Percentiles rank a stretch among this genome's conserved stretches.
These are phyloP conservation scores for Enteromius anoplus DNA, from an alignment of 2,797 vertebrate species.

Conservation along the genomic window DNA sequence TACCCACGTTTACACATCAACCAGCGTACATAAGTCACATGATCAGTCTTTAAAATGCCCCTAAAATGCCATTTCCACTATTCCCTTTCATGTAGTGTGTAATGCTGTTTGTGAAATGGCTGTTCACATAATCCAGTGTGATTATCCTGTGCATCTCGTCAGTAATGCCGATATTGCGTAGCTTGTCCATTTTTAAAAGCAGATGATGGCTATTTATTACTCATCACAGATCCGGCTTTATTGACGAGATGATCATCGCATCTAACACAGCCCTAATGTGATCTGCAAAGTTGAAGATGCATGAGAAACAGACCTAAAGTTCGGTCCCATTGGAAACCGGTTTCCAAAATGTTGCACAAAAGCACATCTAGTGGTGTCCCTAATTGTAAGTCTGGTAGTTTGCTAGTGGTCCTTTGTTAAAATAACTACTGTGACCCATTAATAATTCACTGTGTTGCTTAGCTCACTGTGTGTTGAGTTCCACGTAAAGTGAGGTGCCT, in stretches of 20 bases:
- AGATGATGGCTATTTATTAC: too few relatives aligned
- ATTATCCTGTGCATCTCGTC: too few relatives aligned
- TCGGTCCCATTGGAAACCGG: background rate
- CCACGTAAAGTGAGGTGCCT: slow-evolving; percentile 37
- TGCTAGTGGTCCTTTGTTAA: slow-evolving; percentile 6
- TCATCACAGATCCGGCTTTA: too few relatives aligned
- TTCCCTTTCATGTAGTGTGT: background rate
- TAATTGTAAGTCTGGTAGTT: background rate
- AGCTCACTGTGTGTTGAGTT: slow-evolving; percentile 48
- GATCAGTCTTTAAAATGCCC: background rate
- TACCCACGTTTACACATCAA: background rate
- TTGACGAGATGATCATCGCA: too few relatives aligned
- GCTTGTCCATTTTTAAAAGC: too few relatives aligned
- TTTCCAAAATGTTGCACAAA: background rate
- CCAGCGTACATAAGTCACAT: background rate
- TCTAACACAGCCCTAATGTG: background rate
- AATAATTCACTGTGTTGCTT: slow-evolving; percentile 55
- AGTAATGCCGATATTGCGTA: too few relatives aligned
- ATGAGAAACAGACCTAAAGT: background rate
- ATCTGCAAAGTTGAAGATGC: too few relatives aligned
- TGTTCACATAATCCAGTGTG: too few relatives aligned
- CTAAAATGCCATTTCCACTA: background rate
- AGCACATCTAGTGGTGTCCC: background rate
- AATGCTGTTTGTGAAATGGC: background rate
- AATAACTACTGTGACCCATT: slow-evolving; percentile 33